Evolutionary conservation across 2,113 vertebrate species (phyloP).

Genomic region (Cebus imitator): DNA sequence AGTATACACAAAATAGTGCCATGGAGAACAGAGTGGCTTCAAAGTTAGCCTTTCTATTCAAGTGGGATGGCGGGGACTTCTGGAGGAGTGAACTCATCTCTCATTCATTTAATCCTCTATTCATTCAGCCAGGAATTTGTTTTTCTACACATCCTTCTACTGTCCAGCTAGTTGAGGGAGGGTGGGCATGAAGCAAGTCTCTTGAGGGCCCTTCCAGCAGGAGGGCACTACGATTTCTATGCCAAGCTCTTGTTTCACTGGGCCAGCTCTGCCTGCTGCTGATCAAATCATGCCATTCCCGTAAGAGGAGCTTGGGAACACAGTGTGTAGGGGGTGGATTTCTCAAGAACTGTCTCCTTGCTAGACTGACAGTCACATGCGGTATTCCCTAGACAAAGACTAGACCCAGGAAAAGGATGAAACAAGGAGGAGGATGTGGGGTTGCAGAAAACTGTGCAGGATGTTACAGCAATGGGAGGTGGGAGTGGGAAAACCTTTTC

Average conservation of each 20-base stretch:
- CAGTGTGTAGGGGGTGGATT: neutral
- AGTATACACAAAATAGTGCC: constrained; percentile 45
- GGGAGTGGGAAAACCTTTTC: constrained; percentile 72
- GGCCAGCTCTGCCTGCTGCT: constrained; percentile 35
- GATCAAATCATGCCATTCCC: constrained; percentile 46
- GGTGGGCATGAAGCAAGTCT: constrained; percentile 43
- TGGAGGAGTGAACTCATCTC: constrained; percentile 64
- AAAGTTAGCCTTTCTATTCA: constrained; percentile 74
- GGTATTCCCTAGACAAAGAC: constrained; percentile 8
- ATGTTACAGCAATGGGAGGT: neutral
- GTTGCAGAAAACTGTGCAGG: constrained; percentile 58
- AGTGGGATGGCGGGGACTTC: constrained; percentile 60
- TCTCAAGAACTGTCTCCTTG: constrained; percentile 42
- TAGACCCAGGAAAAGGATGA: neutral
- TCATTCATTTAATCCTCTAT: constrained; percentile 70
- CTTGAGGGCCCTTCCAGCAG: constrained; percentile 41
- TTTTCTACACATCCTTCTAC: constrained; percentile 65
- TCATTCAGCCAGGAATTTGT: constrained; percentile 65
- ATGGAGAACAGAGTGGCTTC: constrained; percentile 68
- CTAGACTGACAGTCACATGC: constrained; percentile 29
- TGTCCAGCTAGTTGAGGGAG: constrained; percentile 52
- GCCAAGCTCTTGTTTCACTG: constrained; percentile 51
- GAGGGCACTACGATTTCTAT: constrained; percentile 21
- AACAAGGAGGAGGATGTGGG: constrained; percentile 35
- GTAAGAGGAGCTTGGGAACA: constrained; percentile 2